Base-by-base conservation (phyloP, 2,113 vertebrate species). In the Neopipo cinnamomea region DNA sequence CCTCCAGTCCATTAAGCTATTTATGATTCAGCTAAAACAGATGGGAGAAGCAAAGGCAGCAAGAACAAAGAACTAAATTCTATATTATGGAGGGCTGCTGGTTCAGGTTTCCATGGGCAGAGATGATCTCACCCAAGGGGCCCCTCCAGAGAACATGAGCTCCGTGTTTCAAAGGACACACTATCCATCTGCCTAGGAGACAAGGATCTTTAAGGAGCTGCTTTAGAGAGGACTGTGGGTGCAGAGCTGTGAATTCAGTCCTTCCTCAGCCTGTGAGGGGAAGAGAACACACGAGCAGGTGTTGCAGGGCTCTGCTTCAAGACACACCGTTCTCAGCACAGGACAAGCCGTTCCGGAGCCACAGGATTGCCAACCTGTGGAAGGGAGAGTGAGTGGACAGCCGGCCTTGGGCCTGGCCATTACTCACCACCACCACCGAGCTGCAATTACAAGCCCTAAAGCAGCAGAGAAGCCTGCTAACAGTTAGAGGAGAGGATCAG, bases 11-110 rank as follows among this genome's bases (percentile, higher is more conserved):
- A 96, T 94, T 94, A 93, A 91, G 80, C 77, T 85, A 93, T 82
- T 94, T 93, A 67, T 89, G 91, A 97, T 95, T 95, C 95, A 95
- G 89, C 93, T 85, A 93, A 95, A 96, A 94, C 89, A 91, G 95
- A 95, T 78, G 89, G 89, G 76, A 95, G 76, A 92, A 89, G 86
- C 65, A 89, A 95, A 93, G 65, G 76, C 85, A 89, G 66, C 74
- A 93, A 71, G 93, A 95, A 95, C 95, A 93, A 95, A 93, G 90
- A 89, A 84, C 20, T 3, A 4, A 86, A 82, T 79, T 91, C 88
- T 61, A 1, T n/a, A 27, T 25, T 62, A 65, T 2, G 6, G 73
- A 63, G 41, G 53, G 87, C 78, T 85, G 59, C 42, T 65, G 74
- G 66, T 84, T 95, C 86, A 87, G 53, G 66, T 84, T 95, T 91